Percentiles rank a stretch among this genome's conserved stretches.
phyloP scores from a whole-genome alignment of 2,797 vertebrate species.

The Nyctalus aviator region DNA sequence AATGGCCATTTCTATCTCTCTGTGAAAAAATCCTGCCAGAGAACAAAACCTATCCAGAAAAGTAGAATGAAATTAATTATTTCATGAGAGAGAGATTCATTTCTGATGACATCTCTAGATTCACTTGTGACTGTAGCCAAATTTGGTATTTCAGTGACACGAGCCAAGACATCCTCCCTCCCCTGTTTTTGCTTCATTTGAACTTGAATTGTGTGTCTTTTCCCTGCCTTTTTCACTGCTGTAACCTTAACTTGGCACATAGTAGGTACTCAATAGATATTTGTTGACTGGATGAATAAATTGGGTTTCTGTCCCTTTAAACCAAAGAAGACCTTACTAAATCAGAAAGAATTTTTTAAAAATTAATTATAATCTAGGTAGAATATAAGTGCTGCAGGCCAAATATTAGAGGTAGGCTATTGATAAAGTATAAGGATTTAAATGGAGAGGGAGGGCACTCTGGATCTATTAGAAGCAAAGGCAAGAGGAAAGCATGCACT shows the following conservation, averaged over 20 bases:
- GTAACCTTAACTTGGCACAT: not conserved
- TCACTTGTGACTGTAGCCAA: not conserved
- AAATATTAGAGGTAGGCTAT: not conserved
- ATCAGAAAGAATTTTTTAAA: not conserved
- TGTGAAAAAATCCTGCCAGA: slow-evolving; percentile 9
- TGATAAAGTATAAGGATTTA: not conserved
- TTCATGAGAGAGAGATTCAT: slow-evolving; percentile 1
- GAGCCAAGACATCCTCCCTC: not conserved
- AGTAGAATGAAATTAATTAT: slow-evolving; percentile 15
- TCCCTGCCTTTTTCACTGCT: not conserved
- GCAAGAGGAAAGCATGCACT: not conserved
- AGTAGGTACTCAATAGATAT: slow-evolving; percentile 1
- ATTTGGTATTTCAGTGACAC: slow-evolving; percentile 21
- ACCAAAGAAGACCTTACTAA: slow-evolving; percentile 25
- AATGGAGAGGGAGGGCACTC: not conserved
- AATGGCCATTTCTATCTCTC: not conserved
- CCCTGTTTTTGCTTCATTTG: not conserved
- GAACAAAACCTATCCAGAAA: not conserved
- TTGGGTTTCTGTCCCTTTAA: not conserved
- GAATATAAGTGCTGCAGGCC: not conserved
- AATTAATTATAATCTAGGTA: not conserved
- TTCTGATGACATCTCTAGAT: slow-evolving; percentile 34
- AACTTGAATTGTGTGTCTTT: not conserved
- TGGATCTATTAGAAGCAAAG: not conserved
- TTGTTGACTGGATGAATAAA: slow-evolving; percentile 25